Percentiles rank a stretch among this genome's conserved stretches.
phyloP scores from a whole-genome alignment of 2,113 vertebrate genomes.

The Cairina moschata region DNA sequence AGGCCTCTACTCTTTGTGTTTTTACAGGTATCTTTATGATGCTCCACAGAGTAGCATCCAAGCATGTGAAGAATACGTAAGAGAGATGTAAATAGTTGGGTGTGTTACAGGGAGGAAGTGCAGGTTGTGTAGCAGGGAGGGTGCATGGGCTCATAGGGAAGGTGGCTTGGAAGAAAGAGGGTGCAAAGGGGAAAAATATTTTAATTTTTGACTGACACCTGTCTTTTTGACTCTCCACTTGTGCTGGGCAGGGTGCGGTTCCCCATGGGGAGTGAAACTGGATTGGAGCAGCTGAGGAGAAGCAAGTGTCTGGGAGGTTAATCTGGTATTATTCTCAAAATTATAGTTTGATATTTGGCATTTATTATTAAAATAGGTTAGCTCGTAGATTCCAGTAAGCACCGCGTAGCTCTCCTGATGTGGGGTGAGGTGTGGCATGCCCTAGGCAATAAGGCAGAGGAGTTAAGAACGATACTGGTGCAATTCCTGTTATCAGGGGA shows the following conservation, averaged over 20 bases:
- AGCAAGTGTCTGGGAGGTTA: neutral
- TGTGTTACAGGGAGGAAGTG: neutral
- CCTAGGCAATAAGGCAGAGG: neutral
- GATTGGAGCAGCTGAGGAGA: neutral
- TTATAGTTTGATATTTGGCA: too few relatives aligned
- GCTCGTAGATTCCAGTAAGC: neutral
- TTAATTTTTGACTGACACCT: neutral
- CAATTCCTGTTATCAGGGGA: constrained; percentile 21
- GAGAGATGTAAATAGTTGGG: neutral
- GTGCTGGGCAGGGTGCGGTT: neutral
- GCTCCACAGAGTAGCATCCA: neutral
- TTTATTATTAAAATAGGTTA: neutral
- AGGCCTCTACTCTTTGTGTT: neutral
- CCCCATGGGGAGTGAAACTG: neutral
- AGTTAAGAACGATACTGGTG: neutral
- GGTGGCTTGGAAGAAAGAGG: neutral
- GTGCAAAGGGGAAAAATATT: neutral
- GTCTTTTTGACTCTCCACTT: neutral
- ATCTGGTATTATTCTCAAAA: too few relatives aligned
- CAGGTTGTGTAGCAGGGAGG: neutral
- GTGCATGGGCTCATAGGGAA: neutral
- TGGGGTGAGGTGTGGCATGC: rapidly evolving
- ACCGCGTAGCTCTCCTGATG: neutral
- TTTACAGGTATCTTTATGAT: neutral
- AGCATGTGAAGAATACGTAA: rapidly evolving